Evolutionary conservation across 2,113 vertebrate species (phyloP), one percentile per base, ranked within the genome.

Genomic region (Nibea coibor): DNA sequence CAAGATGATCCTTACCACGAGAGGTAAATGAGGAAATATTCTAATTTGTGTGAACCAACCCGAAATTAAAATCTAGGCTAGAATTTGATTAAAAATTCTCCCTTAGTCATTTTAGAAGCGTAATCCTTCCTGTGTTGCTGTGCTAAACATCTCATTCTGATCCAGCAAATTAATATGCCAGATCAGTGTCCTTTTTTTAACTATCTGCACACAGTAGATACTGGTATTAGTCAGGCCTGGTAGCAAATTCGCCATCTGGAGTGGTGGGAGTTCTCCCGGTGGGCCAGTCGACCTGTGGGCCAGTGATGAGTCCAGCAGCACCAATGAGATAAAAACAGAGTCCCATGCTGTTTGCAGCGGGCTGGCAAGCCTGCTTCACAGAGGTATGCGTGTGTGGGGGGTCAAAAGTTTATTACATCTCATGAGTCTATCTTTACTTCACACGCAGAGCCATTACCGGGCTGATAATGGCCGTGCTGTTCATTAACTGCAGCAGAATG

Each of bases 191-290:
- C 54, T 66, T 73, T 65, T 86, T 83, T 74, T 59, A 75, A 66
- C 66, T 62, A 45, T 75, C 31, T 84, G 26, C 61, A 64, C 75
- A 78, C 35, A 82, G 56, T 70, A 66, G 70, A 58, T 76, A 24
- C 72, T 66, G 75, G 75, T 86, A 89, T 90, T 89, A 90, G 81
- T 79, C 87, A 89, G 78, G 16, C 68, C 75, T 2, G 4, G 16
- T 87, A 79, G 80, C 75, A 75, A 87, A 73, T 57, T 56, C 58
- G 68, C 87, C 90, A 92, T 90, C 87, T 92, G 88, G 70, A 86
- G 45, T 66, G 26, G 85, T 88, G 68, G 74, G 85, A 81, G 85
- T 84, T 87, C 69, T 83, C 86, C 86, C 84, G 1, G 71, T 69
- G 77, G 84, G 81, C 79, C n/a, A 22, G 20, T 78, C 35, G 59